Conservation (phyloP, 2,888 invertebrate genomes). For the Lissocephala sabroskyi region DNA sequence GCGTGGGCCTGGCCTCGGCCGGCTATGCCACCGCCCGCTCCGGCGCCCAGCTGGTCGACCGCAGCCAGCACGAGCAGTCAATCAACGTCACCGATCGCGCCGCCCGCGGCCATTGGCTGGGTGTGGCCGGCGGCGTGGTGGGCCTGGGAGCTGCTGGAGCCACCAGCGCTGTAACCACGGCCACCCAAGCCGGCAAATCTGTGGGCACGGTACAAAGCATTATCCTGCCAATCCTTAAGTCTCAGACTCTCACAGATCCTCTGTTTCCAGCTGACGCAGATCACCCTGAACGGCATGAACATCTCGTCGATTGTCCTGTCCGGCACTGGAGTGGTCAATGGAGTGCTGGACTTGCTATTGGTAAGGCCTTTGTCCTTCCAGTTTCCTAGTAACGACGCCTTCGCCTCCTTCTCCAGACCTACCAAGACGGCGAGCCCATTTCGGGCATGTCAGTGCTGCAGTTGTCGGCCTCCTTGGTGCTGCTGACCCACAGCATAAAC, state of each 20-base stretch:
- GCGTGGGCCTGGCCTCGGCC: slow-evolving; percentile 42
- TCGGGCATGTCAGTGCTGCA: slow-evolving; percentile 53
- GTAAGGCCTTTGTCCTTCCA: slow-evolving; percentile 34
- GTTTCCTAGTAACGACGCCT: too few species aligned
- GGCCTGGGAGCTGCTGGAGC: slow-evolving; percentile 59
- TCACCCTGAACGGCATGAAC: slow-evolving; percentile 65
- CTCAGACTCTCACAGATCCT: too few species aligned
- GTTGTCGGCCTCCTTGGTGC: slow-evolving; percentile 61
- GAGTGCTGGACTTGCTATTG: slow-evolving; percentile 58
- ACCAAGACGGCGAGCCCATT: slow-evolving; percentile 56
- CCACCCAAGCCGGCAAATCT: slow-evolving; percentile 52
- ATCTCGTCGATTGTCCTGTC: slow-evolving; percentile 64
- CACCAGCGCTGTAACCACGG: slow-evolving; percentile 42
- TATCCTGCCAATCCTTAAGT: not conserved
- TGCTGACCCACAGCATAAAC: slow-evolving; percentile 67
- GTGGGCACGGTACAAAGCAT: slow-evolving; percentile 61
- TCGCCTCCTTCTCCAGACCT: slow-evolving; percentile 58
- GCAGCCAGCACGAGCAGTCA: slow-evolving; percentile 63
- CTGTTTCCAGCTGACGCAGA: slow-evolving; percentile 43
- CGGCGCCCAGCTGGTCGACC: slow-evolving; percentile 45
- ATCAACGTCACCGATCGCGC: slow-evolving; percentile 49
- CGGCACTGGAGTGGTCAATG: slow-evolving; percentile 60
- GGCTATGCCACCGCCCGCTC: slow-evolving; percentile 56
- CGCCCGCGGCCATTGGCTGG: slow-evolving; percentile 63
- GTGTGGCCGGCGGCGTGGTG: slow-evolving; percentile 47